A percentile compares a stretch with the other conserved stretches of the same genome.
phyloP scores from a whole-genome alignment of 2,797 vertebrate species.

The Hirundo rustica region DNA sequence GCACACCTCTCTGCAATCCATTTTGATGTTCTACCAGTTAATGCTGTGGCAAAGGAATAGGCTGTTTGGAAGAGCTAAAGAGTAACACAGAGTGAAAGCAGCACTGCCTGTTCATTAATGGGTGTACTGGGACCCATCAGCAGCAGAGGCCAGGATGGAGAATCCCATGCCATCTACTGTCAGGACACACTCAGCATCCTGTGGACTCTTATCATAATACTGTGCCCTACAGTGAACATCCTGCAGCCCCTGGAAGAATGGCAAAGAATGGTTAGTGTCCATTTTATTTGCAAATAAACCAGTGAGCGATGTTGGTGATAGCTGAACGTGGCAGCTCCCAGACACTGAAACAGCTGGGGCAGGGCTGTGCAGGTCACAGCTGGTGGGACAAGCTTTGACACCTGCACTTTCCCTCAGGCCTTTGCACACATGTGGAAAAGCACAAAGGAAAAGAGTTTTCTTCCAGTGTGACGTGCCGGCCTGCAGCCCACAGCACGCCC shows the following conservation, averaged over 20 bases:
- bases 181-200: not conserved
- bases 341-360: not conserved
- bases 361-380: not conserved
- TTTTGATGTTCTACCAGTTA: accelerated
- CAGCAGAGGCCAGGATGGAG: not conserved
- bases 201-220: not conserved
- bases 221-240: not conserved
- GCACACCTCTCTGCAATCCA: not conserved
- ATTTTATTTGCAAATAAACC: not conserved
- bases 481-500: not conserved
- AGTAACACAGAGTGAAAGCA: not conserved
- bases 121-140: not conserved
- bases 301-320: too few species aligned
- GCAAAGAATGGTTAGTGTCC: not conserved
- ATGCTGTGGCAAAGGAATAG: not conserved
- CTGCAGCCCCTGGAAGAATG: not conserved
- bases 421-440: not conserved
- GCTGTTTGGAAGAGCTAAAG: not conserved
- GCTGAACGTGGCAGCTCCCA: not conserved
- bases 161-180: not conserved
- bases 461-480: accelerated
- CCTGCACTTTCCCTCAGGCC: not conserved
- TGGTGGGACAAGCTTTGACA: not conserved
- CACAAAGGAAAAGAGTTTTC: not conserved
- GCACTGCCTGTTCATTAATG: not conserved